phyloP scores from a whole-genome alignment of 2,113 vertebrate genomes.

The Amphiprion ocellaris region DNA sequence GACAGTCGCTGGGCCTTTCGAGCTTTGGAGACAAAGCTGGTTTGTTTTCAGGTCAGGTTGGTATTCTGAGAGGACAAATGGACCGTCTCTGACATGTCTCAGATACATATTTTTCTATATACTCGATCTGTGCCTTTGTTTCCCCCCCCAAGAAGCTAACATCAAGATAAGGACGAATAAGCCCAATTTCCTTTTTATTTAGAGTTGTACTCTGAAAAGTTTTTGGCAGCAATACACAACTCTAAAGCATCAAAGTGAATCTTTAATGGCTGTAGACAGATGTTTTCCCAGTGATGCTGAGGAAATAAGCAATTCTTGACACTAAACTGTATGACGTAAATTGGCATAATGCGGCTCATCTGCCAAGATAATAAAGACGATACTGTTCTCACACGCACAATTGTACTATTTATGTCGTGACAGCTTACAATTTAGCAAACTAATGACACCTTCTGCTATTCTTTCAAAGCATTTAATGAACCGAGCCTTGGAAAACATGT shows the following conservation, averaged over 20 bases:
- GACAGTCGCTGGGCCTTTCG: background rate
- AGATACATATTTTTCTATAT: background rate
- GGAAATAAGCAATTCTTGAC: background rate
- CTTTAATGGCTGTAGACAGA: conserved; percentile 1
- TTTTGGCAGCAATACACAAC: background rate
- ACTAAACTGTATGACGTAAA: background rate
- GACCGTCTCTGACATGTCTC: conserved; percentile 5
- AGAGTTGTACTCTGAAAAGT: too few relatives aligned
- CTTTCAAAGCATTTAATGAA: background rate
- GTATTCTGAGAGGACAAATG: conserved; percentile 8
- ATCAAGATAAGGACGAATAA: background rate
- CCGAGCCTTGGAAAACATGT: conserved; percentile 12
- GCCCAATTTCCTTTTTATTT: background rate
- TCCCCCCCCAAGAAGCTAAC: background rate
- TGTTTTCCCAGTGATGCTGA: conserved; percentile 3
- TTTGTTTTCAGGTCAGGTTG: conserved; percentile 6
- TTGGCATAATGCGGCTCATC: background rate
- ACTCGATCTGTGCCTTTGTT: too few relatives aligned
- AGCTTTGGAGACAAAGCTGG: background rate
- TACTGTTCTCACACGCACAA: background rate
- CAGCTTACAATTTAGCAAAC: background rate
- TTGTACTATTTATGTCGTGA: background rate
- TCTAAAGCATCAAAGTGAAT: conserved; percentile 13
- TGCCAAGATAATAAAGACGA: background rate
- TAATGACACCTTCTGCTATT: background rate